These are phyloP conservation scores for Chironomus tentans DNA, from an alignment of 2,888 invertebrate genomes.

Conservation along the genomic window DNA sequence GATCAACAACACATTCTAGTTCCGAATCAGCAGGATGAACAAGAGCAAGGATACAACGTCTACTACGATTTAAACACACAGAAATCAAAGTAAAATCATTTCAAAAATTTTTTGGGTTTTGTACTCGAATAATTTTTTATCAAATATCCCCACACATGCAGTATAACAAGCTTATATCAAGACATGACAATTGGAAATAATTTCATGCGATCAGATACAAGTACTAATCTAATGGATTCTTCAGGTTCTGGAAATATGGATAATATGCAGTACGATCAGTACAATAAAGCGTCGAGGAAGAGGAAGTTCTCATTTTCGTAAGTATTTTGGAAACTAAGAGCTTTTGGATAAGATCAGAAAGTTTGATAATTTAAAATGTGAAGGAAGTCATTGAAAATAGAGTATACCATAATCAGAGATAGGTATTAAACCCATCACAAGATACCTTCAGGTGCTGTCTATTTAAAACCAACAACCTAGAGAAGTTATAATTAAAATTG, in stretches of 20 bases:
- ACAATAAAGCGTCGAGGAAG: constrained; percentile 16
- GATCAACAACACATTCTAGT: neutral
- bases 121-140: neutral
- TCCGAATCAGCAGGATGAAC: neutral
- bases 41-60: constrained; percentile 20
- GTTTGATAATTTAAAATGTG: no score
- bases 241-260: neutral
- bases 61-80: constrained; percentile 31
- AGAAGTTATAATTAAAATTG: no score
- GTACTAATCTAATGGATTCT: neutral
- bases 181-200: constrained; percentile 1
- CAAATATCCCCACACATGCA: neutral
- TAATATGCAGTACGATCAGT: neutral
- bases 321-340: neutral
- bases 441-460: no score
- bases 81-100: constrained; percentile 29
- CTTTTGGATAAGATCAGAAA: no score
- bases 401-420: no score
- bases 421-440: no score
- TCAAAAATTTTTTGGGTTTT: neutral
- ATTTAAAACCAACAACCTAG: no score
- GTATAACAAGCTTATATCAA: neutral
- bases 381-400: no score
- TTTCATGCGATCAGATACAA: neutral
- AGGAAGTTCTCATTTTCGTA: constrained; percentile 17